Base-by-base conservation (phyloP, 2,888 invertebrate genomes). In the Apantesis nais region DNA sequence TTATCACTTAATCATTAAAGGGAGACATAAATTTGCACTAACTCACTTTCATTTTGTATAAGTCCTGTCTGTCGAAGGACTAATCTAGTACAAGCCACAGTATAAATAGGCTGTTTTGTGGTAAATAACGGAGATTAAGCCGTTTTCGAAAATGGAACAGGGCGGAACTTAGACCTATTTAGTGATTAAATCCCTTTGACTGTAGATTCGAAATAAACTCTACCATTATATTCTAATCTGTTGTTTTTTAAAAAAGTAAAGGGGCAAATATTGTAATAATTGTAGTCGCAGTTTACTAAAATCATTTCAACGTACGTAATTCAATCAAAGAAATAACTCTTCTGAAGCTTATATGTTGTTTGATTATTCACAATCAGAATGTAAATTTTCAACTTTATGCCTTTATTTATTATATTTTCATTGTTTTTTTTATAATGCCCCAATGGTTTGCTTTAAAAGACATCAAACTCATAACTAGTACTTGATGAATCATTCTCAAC, bases 91-190 rank as follows among this genome's bases (percentile, higher is more conserved):
- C 74, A 70, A 44, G 62, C 55, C 55, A 70, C 68, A 75, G 62
- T 63, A 66, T 65, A 65, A 65, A 65, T 52, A 62, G 69, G 60
- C 69, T 70, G 65, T 67, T 62, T 70, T 76, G 81, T 67, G 77
- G 81, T 74, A 79, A 80, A 83, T 80, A 80, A 67, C 73, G 81
- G 83, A 79, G 81, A 82, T 83, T 82, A 82, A 71, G 71, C 52
- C 75, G 71, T 71, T 72, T 72, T 76, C 66, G 70, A 66, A 70
- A 79, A 74, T 65, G 62, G 70, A 67, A 62, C 69, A 44, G 64
- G 25, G 58, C 66, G 79, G 81, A 78, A 74, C 68, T 70, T 22
- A 70, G 39, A 72, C 68, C 74, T 74, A 70, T 70, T 78, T 78
- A 70, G 19, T 68, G 48, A 65, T 70, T 70, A 63, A 55, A 63